phyloP scores from a whole-genome alignment of 1,140 invertebrate species.

The Neuroterus valhalla region DNA sequence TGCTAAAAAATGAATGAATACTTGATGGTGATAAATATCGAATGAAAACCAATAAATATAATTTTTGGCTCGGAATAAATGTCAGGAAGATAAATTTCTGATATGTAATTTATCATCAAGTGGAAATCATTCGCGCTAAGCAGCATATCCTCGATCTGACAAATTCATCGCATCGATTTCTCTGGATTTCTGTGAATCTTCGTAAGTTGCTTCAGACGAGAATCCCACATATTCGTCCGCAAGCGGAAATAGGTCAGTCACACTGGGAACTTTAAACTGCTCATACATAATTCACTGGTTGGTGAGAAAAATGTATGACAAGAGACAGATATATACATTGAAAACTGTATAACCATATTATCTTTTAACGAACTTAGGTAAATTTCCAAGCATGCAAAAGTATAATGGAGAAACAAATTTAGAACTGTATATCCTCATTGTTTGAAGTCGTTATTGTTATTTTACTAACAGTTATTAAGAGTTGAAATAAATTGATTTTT shows the following conservation, averaged over 20 bases:
- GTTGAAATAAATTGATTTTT: too few relatives aligned
- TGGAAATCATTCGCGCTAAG: conserved; percentile 15
- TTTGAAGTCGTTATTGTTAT: too few relatives aligned
- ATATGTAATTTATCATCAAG: conserved; percentile 20
- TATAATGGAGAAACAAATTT: too few relatives aligned
- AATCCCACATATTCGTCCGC: neutral
- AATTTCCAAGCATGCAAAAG: too few relatives aligned
- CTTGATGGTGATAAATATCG: neutral
- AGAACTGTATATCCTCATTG: too few relatives aligned
- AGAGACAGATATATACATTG: neutral
- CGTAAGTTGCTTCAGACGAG: neutral
- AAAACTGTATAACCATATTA: too few relatives aligned
- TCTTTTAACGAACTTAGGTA: too few relatives aligned
- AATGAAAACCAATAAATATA: conserved; percentile 13
- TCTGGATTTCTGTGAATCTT: conserved; percentile 6
- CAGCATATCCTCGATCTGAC: conserved; percentile 16
- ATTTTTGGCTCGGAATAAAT: conserved; percentile 3
- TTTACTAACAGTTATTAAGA: too few relatives aligned
- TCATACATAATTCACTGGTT: neutral
- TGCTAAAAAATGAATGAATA: neutral
- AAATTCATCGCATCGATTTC: conserved; percentile 19
- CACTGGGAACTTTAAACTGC: conserved; percentile 3
- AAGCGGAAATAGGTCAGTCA: conserved; percentile 6
- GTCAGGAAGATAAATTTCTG: conserved; percentile 9
- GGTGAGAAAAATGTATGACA: conserved; percentile 1